phyloP scores from a whole-genome alignment of 1,140 invertebrate species.

The Bacillus rossius region DNA sequence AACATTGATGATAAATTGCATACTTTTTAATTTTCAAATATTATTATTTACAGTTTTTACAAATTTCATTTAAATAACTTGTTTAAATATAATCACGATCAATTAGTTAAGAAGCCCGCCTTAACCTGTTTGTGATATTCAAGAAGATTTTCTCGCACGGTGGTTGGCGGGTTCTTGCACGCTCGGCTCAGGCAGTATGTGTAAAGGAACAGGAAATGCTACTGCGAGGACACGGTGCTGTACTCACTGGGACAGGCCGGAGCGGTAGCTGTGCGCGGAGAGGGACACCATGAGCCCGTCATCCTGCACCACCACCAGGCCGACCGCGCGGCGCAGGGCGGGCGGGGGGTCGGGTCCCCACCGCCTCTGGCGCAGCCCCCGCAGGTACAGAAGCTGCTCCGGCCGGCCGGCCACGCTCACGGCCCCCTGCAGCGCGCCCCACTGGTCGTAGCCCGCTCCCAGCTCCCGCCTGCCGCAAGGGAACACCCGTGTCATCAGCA shows the following conservation, averaged over 20 bases:
- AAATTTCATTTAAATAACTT: too few species aligned
- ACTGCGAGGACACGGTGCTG: background rate
- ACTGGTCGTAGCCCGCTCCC: conserved; percentile 45
- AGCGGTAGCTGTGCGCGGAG: conserved; percentile 18
- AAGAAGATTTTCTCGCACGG: too few species aligned
- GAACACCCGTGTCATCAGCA: background rate
- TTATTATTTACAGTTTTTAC: too few species aligned
- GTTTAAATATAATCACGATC: too few species aligned
- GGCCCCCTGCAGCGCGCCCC: conserved; percentile 44
- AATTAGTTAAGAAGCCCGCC: too few species aligned
- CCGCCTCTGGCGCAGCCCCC: conserved; percentile 46
- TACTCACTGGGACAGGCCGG: background rate
- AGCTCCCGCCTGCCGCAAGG: conserved; percentile 23
- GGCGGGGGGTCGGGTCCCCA: conserved; percentile 34
- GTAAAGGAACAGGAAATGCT: too few species aligned
- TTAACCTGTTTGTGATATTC: too few species aligned
- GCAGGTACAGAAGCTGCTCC: conserved; percentile 39
- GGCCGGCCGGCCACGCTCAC: conserved; percentile 32
- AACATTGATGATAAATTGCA: too few species aligned
- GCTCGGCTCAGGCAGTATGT: too few species aligned
- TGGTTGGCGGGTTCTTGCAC: too few species aligned
- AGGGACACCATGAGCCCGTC: conserved; percentile 43
- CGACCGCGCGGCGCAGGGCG: too few species aligned
- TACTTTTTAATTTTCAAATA: too few species aligned
- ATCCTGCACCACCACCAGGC: conserved; percentile 27